Base-by-base conservation (phyloP, 2,888 invertebrate species). In the Agrilus mali region DNA sequence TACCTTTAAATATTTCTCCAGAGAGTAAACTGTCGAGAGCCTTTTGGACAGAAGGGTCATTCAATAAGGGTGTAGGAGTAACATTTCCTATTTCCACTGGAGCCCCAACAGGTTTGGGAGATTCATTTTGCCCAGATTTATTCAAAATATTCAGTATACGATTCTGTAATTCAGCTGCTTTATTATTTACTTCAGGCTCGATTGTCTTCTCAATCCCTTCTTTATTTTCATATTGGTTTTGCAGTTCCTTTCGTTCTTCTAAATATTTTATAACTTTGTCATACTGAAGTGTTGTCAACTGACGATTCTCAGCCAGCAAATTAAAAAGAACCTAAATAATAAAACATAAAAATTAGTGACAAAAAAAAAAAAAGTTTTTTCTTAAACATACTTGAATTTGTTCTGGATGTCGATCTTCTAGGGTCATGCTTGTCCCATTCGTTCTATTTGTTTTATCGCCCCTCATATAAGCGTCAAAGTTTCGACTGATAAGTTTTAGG, bases 241-340 rank as follows among this genome's bases (percentile, higher is more conserved):
- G 87, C 37, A 80, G 68, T 52, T 85, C 82, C 32, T 81, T 74
- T 46, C 82, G 77, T 51, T 86, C 82, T 69, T 84, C 74, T 31
- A 86, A 65, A 60, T 84, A 84, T 42, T 72, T 69, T 40, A 89
- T 74, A 10, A 89, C 71, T 50, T 80, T 78, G 54, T 89, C 87
- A 52, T 87, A 88, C 61, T 89, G 87, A 14, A 80, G 59, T 0
- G 81, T 80, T 0, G 86, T 85, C 35, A 89, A 65, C 12, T 81
- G 77, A 40, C 84, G 75, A 56, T 88, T 89, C 58, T 89, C 86
- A 0, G 87, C 85, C 36, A 94, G 67, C 59, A 89, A 76, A 45
- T 86, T 87, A 2, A 94, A 65, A 33, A 89, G 64, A 41, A 77
- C 60, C 64, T 66, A 42, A n/a, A n/a, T n/a, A n/a, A n/a, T n/a